Evolutionary conservation across 2,113 vertebrate genomes (phyloP).

Genomic region (Felis chaus): DNA sequence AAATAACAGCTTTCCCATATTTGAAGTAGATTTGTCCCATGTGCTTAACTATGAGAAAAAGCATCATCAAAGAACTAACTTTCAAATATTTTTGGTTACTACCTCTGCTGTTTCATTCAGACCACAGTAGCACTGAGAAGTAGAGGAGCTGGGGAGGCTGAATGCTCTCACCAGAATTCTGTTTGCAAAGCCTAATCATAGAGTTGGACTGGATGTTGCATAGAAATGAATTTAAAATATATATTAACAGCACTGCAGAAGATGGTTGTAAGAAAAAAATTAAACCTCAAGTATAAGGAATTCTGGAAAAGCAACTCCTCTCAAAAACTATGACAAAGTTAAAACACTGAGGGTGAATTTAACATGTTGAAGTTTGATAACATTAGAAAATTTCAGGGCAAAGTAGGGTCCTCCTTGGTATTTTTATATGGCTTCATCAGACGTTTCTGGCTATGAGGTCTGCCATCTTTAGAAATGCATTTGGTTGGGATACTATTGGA

Average conservation of each 20-base stretch:
- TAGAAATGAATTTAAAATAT: neutral
- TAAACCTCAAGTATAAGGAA: neutral
- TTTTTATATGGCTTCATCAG: no score
- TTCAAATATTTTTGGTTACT: neutral
- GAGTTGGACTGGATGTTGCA: neutral
- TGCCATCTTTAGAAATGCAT: neutral
- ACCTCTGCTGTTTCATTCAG: neutral
- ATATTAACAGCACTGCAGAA: neutral
- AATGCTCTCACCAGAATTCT: neutral
- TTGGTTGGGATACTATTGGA: neutral
- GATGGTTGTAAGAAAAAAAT: neutral
- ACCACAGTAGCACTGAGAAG: neutral
- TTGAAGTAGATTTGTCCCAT: neutral
- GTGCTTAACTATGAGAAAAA: neutral
- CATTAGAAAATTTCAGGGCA: neutral
- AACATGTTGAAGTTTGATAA: rapidly evolving
- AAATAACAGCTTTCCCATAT: neutral
- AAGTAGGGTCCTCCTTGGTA: neutral
- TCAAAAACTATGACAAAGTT: neutral
- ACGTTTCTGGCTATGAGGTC: neutral
- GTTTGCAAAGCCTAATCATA: neutral
- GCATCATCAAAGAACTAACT: neutral
- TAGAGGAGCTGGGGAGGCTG: rapidly evolving
- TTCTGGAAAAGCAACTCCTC: neutral
- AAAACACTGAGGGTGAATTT: neutral